A percentile compares a stretch with the other conserved stretches of the same genome.
Evolutionary conservation across 2,888 invertebrate species (phyloP).

Genomic region (Stenodema calcarata): DNA sequence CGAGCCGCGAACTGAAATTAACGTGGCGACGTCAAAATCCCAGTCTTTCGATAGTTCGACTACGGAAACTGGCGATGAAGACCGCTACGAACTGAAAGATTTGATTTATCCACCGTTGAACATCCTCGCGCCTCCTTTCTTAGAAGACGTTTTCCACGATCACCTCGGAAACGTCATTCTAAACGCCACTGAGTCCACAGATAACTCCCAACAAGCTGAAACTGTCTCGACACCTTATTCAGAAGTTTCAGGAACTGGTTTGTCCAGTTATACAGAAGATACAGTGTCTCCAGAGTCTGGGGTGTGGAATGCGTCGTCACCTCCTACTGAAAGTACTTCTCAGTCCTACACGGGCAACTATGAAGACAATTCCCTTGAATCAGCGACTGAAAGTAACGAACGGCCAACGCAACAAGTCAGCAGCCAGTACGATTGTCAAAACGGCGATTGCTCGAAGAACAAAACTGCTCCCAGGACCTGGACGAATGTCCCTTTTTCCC

Average conservation of each 20-base stretch:
- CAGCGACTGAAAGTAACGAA: background rate
- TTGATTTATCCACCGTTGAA: slow-evolving; percentile 24
- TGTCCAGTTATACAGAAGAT: background rate
- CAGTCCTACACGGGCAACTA: background rate
- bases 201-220: background rate
- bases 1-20: slow-evolving; percentile 22
- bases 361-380: background rate
- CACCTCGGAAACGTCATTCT: background rate
- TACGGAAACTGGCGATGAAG: background rate
- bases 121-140: slow-evolving; percentile 30
- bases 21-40: slow-evolving; percentile 35
- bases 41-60: slow-evolving; percentile 5
- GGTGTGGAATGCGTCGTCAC: background rate
- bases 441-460: slow-evolving; percentile 11
- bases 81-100: slow-evolving; percentile 5
- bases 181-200: background rate
- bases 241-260: background rate
- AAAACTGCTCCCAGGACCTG: background rate
- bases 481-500: background rate
- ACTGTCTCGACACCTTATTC: background rate
- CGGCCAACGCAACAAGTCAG: background rate
- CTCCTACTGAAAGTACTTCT: background rate
- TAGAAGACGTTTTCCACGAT: slow-evolving; percentile 36
- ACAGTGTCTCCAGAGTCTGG: background rate
- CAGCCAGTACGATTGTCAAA: slow-evolving; percentile 1